These are phyloP conservation scores for Dendrophyllia cribrosa DNA, from an alignment of 64 coral and sea anemone species.

Conservation along the genomic window DNA sequence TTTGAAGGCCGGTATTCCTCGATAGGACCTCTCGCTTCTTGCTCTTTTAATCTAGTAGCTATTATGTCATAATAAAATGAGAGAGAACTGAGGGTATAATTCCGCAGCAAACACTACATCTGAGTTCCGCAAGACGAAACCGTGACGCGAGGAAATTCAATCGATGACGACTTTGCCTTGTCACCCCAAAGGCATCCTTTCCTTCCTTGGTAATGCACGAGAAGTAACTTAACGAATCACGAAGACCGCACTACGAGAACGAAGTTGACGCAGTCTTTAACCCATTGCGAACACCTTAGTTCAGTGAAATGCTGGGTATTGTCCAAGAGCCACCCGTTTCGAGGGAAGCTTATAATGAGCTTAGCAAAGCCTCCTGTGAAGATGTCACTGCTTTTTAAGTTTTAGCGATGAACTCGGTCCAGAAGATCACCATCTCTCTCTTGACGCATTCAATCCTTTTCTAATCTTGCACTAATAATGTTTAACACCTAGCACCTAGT, in stretches of 20 bases:
- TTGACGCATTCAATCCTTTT: background rate
- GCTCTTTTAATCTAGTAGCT: background rate
- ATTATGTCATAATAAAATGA: background rate
- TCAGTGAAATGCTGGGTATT: background rate
- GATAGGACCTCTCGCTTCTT: background rate
- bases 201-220: background rate
- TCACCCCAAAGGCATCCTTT: background rate
- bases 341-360: conserved; percentile 27
- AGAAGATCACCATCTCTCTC: background rate
- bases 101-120: background rate
- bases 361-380: background rate
- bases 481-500: conserved; percentile 21
- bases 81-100: background rate
- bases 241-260: background rate
- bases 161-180: background rate
- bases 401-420: background rate
- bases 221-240: background rate
- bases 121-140: background rate
- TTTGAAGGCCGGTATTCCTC: background rate
- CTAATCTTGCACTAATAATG: background rate
- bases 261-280: background rate
- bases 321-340: background rate
- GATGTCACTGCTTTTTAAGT: background rate
- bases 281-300: background rate
- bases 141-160: conserved; percentile 6